phyloP scores from a whole-genome alignment of 2,888 invertebrate species.

The Resseliella maxima region DNA sequence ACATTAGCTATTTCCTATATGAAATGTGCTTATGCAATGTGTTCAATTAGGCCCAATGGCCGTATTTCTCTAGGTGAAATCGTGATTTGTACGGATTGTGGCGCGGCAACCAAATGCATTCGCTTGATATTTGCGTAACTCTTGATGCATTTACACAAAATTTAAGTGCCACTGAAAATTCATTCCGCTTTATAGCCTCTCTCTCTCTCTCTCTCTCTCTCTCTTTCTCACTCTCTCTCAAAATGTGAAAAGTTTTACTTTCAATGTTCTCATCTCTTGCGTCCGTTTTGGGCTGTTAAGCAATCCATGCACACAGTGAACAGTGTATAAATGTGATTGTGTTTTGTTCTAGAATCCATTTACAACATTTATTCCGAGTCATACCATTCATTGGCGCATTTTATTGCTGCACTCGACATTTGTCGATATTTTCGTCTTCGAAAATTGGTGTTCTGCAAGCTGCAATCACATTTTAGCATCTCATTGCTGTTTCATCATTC shows the following conservation, averaged over 20 bases:
- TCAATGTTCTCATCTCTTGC: background rate
- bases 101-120: background rate
- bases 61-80: slow-evolving; percentile 24
- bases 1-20: background rate
- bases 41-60: slow-evolving; percentile 19
- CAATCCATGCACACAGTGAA: background rate
- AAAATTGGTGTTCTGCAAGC: background rate
- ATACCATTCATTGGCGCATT: background rate
- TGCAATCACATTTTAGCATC: slow-evolving; percentile 4
- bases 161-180: background rate
- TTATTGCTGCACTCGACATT: slow-evolving; percentile 21
- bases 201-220: background rate
- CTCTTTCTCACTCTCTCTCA: background rate
- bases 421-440: background rate
- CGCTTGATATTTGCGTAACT: slow-evolving; percentile 28
- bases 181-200: background rate
- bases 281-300: background rate
- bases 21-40: background rate
- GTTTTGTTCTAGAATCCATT: background rate
- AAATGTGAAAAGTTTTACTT: slow-evolving; percentile 26
- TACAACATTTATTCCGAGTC: background rate
- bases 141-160: background rate
- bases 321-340: background rate
- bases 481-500: slow-evolving; percentile 1
- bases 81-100: background rate